These are phyloP conservation scores for Ennomos fuscantarius DNA, from an alignment of 2,888 invertebrate species.

Conservation along the genomic window DNA sequence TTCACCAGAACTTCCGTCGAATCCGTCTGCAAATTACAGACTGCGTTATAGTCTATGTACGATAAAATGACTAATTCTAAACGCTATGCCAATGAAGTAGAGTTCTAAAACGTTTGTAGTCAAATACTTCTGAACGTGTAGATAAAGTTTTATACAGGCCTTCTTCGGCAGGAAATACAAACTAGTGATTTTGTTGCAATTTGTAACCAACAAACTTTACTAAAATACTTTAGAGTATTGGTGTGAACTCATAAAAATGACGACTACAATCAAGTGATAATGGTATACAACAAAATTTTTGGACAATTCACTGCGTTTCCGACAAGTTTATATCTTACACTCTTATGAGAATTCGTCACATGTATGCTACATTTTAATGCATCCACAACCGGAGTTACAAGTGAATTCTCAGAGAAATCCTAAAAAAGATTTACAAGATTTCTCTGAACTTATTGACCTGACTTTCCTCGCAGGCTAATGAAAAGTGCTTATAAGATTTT, in stretches of 20 bases:
- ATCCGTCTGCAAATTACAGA: slow-evolving; percentile 26
- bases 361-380: slow-evolving; percentile 37
- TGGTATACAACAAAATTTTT: slow-evolving; percentile 28
- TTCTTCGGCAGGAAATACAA: slow-evolving; percentile 8
- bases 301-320: slow-evolving; percentile 26
- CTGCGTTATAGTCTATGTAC: slow-evolving; percentile 1
- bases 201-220: slow-evolving; percentile 1
- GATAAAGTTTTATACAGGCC: not conserved
- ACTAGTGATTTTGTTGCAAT: slow-evolving; percentile 19
- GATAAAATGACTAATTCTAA: not conserved
- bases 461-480: slow-evolving; percentile 17
- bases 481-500: slow-evolving; percentile 22
- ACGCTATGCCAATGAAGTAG: not conserved
- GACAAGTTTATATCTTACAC: slow-evolving; percentile 32
- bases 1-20: slow-evolving; percentile 29
- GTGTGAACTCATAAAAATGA: slow-evolving; percentile 17
- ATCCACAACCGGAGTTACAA: slow-evolving; percentile 10
- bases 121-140: not conserved
- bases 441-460: slow-evolving; percentile 24
- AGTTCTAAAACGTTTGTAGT: slow-evolving; percentile 2
- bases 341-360: slow-evolving; percentile 32
- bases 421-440: slow-evolving; percentile 26
- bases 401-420: slow-evolving; percentile 24
- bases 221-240: slow-evolving; percentile 1
- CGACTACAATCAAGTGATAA: slow-evolving; percentile 20